Evolutionary conservation across 1,140 invertebrate genomes (phyloP).

Genomic region (Listronotus bonariensis): DNA sequence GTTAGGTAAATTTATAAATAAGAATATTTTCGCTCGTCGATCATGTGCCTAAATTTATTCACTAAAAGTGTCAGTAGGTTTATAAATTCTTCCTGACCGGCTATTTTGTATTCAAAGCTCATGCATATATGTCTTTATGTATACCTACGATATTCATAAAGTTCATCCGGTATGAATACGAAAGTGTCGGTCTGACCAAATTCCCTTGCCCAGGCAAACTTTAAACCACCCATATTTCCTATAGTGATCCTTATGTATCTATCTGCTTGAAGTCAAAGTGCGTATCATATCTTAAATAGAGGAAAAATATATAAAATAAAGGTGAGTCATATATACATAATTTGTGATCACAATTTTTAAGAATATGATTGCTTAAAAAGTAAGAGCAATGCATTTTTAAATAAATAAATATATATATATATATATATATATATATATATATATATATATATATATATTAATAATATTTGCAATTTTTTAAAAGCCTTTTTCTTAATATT

Average conservation of each 20-base stretch:
- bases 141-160: constrained; percentile 40
- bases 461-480: too few relatives aligned
- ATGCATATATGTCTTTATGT: constrained; percentile 31
- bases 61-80: constrained; percentile 21
- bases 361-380: too few relatives aligned
- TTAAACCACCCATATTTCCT: constrained; percentile 3
- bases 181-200: constrained; percentile 28
- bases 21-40: constrained; percentile 32
- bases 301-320: too few relatives aligned
- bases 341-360: too few relatives aligned
- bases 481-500: too few relatives aligned
- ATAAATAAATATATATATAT: too few relatives aligned
- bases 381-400: too few relatives aligned
- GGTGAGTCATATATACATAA: too few relatives aligned
- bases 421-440: too few relatives aligned
- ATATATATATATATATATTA: too few relatives aligned
- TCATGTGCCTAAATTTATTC: constrained; percentile 31
- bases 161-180: constrained; percentile 31
- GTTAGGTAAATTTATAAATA: neutral
- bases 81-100: constrained; percentile 32
- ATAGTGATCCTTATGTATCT: neutral
- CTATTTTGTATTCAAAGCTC: constrained; percentile 30
- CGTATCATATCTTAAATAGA: too few relatives aligned
- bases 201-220: constrained; percentile 3
- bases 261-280: too few relatives aligned